Evolutionary conservation across 2,797 vertebrate genomes (phyloP).

Genomic region (Acestrorhynchus altus): DNA sequence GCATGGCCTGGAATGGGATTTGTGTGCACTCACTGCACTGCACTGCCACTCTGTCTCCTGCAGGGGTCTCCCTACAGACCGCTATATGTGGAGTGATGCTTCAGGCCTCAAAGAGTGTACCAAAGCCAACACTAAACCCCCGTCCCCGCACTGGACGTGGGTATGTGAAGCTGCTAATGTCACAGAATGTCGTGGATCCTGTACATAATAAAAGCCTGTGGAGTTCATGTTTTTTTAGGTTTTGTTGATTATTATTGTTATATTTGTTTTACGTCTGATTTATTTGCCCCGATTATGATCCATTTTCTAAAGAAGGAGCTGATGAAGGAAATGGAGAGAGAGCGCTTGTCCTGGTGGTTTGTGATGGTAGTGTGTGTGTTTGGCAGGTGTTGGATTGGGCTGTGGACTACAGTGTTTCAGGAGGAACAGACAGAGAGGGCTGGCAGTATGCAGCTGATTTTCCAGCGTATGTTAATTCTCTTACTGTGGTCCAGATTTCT

Average conservation of each 20-base stretch:
- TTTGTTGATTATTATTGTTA: too few relatives aligned
- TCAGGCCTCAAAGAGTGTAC: slow-evolving; percentile 93
- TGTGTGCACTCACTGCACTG: background rate
- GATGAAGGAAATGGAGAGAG: too few relatives aligned
- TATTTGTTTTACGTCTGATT: background rate
- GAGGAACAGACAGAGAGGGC: slow-evolving; percentile 91
- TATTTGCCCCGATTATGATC: too few relatives aligned
- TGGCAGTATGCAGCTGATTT: slow-evolving; percentile 99
- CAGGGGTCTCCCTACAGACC: slow-evolving; percentile 94
- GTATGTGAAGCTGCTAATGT: slow-evolving; percentile 71
- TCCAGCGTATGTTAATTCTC: slow-evolving; percentile 82
- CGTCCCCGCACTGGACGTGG: slow-evolving; percentile 95
- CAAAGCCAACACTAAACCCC: slow-evolving; percentile 88
- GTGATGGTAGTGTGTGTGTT: slow-evolving; percentile 9
- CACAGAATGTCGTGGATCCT: background rate
- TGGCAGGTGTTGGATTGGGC: slow-evolving; percentile 92
- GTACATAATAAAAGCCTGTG: background rate
- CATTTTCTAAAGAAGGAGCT: too few relatives aligned
- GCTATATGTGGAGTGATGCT: slow-evolving; percentile 98
- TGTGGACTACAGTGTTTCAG: slow-evolving; percentile 85
- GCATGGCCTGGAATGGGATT: background rate
- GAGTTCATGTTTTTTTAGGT: background rate
- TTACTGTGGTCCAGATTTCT: background rate
- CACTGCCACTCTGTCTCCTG: slow-evolving; percentile 45
- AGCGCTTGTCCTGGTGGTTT: too few relatives aligned